Evolutionary conservation across 2,113 vertebrate genomes (phyloP), one percentile per base, ranked within the genome.

Genomic region (Chaetops frenatus): DNA sequence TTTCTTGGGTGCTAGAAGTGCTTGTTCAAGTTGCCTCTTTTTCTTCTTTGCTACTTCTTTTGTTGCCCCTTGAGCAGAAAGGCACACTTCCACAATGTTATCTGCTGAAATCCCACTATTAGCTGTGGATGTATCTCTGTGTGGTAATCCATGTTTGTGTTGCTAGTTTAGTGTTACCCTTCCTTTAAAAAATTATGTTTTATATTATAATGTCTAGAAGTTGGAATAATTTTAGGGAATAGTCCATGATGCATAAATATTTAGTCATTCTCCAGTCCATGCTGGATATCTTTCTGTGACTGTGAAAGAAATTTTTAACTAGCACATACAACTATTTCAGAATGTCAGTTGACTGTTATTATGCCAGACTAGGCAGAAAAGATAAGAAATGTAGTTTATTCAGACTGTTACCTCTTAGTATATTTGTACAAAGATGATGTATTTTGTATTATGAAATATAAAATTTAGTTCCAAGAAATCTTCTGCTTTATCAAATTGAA

Each of bases 401-500:
- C 44, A 29, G 64, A 47, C 66, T 40, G 9, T 88, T 91, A 35
- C 29, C 53, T 71, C 21, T 56, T 48, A 62, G 28, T 60, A 7
- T 93, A 40, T 86, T 88, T 87, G 27, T 71, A 58, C 27, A 74
- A 74, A 86, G 45, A 48, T 45, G 15, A 57, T 84, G 7, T 35
- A 50, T 92, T 92, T 90, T 72, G 25, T 83, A 35, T 69, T 64
- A 47, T 36, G 42, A 81, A 86, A 62, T 78, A 11, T 62, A 58
- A 79, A 47, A 61, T 86, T 93, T 86, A 85, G 70, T 65, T 62
- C 33, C 11, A 25, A 72, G 42, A 90, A 92, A 83, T 87, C 64
- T 70, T 86, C 87, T 79, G 42, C 54, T 88, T 45, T 82, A 83
- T 92, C 76, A 86, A 56, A 80, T 53, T 91, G 77, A 84, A 96